phyloP scores from a whole-genome alignment of 2,797 vertebrate genomes.

The Brotula barbata region DNA sequence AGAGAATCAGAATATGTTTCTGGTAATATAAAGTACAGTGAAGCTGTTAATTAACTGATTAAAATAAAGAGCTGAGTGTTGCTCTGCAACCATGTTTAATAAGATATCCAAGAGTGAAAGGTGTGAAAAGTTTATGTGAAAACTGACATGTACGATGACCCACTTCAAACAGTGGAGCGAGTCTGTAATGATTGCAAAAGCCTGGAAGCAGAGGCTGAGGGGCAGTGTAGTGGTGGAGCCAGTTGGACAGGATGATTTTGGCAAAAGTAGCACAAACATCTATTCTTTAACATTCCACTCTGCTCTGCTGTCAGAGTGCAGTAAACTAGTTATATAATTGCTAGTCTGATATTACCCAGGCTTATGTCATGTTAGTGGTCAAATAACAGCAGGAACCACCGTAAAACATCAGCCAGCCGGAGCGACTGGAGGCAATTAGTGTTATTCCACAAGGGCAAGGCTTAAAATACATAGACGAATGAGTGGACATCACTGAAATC shows the following conservation, averaged over 20 bases:
- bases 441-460: background rate
- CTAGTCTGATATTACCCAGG: slow-evolving; percentile 6
- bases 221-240: background rate
- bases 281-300: slow-evolving; percentile 11
- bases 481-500: background rate
- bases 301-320: background rate
- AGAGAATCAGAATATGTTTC: too few species aligned
- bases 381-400: slow-evolving; percentile 13
- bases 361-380: background rate
- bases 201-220: slow-evolving; percentile 2
- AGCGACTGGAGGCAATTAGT: background rate
- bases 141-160: background rate
- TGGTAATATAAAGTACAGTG: too few species aligned
- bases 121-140: background rate
- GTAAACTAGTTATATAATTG: slow-evolving; percentile 10
- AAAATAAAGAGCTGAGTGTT: too few species aligned
- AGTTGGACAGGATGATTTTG: slow-evolving; percentile 14
- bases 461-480: background rate
- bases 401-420: slow-evolving; percentile 3
- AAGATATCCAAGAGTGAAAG: too few species aligned
- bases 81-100: too few species aligned
- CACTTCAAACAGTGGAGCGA: too few species aligned
- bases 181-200: too few species aligned
- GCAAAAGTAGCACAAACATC: slow-evolving; percentile 7
- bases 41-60: too few species aligned